A percentile compares a stretch with the other conserved stretches of the same genome.
These are phyloP conservation scores for Venustaconcha ellipsiformis DNA, from an alignment of 1,140 invertebrate species.

Conservation along the genomic window DNA sequence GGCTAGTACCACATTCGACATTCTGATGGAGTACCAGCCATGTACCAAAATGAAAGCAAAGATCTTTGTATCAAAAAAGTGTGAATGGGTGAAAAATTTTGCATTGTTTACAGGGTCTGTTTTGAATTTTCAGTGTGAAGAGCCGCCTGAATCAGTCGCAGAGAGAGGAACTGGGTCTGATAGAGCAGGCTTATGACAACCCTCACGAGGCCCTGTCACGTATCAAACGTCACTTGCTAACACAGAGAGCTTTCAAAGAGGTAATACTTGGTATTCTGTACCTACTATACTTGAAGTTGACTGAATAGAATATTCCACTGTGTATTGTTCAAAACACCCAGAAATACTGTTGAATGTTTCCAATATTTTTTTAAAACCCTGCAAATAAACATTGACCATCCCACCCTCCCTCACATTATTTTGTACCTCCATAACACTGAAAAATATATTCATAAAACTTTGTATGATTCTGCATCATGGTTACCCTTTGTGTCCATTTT, in stretches of 20 bases:
- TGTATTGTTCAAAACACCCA: not conserved
- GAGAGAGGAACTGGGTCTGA: conserved; percentile 96
- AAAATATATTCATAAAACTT: too few relatives aligned
- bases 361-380: not conserved
- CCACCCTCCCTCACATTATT: not conserved
- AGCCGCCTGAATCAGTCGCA: conserved; percentile 99
- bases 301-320: not conserved
- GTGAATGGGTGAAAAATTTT: too few relatives aligned
- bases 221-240: conserved; percentile 98
- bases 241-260: conserved; percentile 98
- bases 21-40: too few relatives aligned
- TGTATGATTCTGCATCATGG: too few relatives aligned
- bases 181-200: conserved; percentile 99
- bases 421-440: not conserved
- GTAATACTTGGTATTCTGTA: conserved; percentile 68
- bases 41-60: too few relatives aligned
- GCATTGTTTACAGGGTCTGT: too few relatives aligned
- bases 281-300: not conserved
- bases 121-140: conserved; percentile 83
- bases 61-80: too few relatives aligned
- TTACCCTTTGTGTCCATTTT: too few relatives aligned
- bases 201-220: conserved; percentile 98
- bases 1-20: too few relatives aligned
- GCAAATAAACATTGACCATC: not conserved
- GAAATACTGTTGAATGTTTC: not conserved